phyloP scores from a whole-genome alignment of 2,113 vertebrate species.

The Brevimyrus niger region DNA sequence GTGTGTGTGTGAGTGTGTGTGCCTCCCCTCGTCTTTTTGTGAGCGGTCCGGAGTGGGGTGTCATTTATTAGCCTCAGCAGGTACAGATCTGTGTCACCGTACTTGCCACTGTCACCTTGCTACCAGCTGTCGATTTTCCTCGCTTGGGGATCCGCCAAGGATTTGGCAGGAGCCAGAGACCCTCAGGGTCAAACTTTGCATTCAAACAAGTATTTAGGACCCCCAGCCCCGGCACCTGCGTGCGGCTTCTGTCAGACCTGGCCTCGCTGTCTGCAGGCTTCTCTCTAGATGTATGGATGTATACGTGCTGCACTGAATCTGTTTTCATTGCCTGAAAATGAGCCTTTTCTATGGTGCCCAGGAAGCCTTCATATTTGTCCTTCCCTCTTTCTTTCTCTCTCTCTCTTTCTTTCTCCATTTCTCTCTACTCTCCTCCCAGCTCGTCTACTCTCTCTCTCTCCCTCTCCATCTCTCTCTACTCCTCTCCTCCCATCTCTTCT shows the following conservation, averaged over 20 bases:
- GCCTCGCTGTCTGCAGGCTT: not conserved
- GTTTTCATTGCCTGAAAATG: not conserved
- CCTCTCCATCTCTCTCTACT: not conserved
- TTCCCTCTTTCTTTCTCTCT: not conserved
- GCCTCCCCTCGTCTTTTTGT: not conserved
- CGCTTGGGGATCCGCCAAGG: not conserved
- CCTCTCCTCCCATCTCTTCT: not conserved
- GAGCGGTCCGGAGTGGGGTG: not conserved
- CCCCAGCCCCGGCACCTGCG: not conserved
- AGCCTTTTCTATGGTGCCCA: not conserved
- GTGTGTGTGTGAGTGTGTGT: not conserved
- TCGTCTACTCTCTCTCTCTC: not conserved
- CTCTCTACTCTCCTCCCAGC: not conserved
- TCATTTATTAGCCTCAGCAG: slow-evolving; percentile 7
- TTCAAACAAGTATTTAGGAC: slow-evolving; percentile 4
- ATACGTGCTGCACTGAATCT: not conserved
- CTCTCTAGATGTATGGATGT: not conserved
- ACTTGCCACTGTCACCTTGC: slow-evolving; percentile 22
- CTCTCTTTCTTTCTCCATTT: not conserved
- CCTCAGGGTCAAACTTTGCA: slow-evolving; percentile 15
- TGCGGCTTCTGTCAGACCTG: not conserved
- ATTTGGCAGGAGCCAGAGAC: not conserved
- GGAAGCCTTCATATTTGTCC: not conserved
- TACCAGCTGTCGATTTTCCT: slow-evolving; percentile 8
- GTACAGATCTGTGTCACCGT: slow-evolving; percentile 4